A percentile compares a stretch with the other conserved stretches of the same genome.
These are phyloP conservation scores for Pterobdella sp. DNA, from an alignment of 2,888 invertebrate genomes.

Conservation along the genomic window DNA sequence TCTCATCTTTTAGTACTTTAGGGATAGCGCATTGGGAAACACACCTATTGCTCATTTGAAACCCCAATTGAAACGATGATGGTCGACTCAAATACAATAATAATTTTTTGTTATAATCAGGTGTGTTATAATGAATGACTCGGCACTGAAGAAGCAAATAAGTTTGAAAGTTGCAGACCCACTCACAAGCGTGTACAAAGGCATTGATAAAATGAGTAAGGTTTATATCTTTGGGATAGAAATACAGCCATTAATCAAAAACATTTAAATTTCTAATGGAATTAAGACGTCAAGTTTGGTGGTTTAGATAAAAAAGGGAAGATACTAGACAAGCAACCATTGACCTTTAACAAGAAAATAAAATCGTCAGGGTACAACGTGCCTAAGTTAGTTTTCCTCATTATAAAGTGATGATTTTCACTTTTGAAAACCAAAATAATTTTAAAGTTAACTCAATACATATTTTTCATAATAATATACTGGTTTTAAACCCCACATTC, in stretches of 20 bases:
- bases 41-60: too few relatives aligned
- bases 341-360: constrained; percentile 45
- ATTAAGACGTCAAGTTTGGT: constrained; percentile 28
- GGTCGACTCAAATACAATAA: too few relatives aligned
- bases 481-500: too few relatives aligned
- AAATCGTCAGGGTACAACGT: constrained; percentile 48
- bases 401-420: neutral
- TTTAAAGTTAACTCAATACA: neutral
- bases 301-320: constrained; percentile 34
- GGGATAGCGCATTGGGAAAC: too few relatives aligned
- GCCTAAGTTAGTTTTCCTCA: neutral
- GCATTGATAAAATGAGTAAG: neutral
- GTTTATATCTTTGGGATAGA: too few relatives aligned
- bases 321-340: constrained; percentile 42
- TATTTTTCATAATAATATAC: neutral
- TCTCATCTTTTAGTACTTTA: too few relatives aligned
- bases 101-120: too few relatives aligned
- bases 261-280: neutral
- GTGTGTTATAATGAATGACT: neutral
- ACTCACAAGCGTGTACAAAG: neutral
- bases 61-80: too few relatives aligned
- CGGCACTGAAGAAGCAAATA: neutral
- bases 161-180: neutral
- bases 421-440: neutral
- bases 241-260: neutral